phyloP scores from a whole-genome alignment of 2,113 vertebrate genomes.

The Cyprinodon variegatus region DNA sequence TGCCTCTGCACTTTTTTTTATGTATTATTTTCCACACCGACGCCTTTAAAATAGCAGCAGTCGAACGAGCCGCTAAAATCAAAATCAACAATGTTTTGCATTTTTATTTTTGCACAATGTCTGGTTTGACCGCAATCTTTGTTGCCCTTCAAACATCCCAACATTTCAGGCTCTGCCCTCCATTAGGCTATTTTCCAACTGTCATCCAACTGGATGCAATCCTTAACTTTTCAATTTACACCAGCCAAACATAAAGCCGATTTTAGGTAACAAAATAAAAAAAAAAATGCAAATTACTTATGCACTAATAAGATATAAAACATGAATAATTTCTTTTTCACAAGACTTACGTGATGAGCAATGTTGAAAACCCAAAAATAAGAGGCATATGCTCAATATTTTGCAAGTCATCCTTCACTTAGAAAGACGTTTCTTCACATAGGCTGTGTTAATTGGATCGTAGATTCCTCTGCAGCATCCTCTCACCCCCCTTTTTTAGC shows the following conservation, averaged over 20 bases:
- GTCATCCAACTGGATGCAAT: constrained; percentile 19
- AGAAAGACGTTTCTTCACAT: constrained; percentile 57
- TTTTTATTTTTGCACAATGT: neutral
- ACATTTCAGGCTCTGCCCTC: constrained; percentile 37
- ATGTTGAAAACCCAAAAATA: constrained; percentile 77
- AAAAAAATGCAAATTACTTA: constrained; percentile 9
- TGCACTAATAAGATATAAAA: constrained; percentile 26
- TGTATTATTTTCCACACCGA: neutral
- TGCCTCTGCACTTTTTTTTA: constrained; percentile 31
- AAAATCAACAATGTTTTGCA: neutral
- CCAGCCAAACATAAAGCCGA: constrained; percentile 20
- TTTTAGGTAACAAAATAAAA: constrained; percentile 10
- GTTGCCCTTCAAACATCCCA: constrained; percentile 67
- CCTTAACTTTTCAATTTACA: constrained; percentile 48
- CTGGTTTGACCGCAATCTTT: constrained; percentile 12
- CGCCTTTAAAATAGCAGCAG: neutral
- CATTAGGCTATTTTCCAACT: constrained; percentile 34
- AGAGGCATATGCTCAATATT: constrained; percentile 77
- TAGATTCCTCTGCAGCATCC: constrained; percentile 70
- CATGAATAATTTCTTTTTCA: constrained; percentile 59
- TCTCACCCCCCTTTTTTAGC: constrained; percentile 57
- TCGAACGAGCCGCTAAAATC: neutral
- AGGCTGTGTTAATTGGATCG: constrained; percentile 64
- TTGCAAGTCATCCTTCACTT: constrained; percentile 80
- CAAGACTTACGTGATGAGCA: constrained; percentile 83